Conservation (phyloP, 2,113 vertebrate species). For the Elephas maximus region DNA sequence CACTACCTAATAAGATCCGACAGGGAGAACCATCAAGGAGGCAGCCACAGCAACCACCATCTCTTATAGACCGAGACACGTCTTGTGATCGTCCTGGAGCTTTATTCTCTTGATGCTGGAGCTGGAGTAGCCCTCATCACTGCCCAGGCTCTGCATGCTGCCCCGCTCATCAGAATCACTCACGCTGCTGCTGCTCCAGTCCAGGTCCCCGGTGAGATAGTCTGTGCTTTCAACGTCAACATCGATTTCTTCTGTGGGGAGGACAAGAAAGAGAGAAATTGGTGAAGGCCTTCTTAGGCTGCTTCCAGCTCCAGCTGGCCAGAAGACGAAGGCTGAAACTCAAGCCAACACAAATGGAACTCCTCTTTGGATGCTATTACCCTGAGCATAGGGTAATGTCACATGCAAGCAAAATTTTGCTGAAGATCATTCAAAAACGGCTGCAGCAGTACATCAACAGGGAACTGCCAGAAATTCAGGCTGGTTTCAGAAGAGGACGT, state of each 20-base stretch:
- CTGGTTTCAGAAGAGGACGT: too few relatives aligned
- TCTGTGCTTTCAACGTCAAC: constrained; percentile 95
- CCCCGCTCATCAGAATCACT: constrained; percentile 96
- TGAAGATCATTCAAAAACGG: too few relatives aligned
- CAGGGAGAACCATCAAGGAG: constrained; percentile 19
- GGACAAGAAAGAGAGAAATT: not conserved
- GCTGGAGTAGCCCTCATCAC: constrained; percentile 97
- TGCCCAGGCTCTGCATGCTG: constrained; percentile 95
- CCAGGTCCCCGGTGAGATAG: constrained; percentile 94
- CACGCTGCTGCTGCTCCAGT: constrained; percentile 97
- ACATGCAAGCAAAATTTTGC: too few relatives aligned
- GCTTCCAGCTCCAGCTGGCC: not conserved
- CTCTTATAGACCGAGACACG: constrained; percentile 90
- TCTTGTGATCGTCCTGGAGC: constrained; percentile 89
- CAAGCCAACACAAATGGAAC: fast-evolving
- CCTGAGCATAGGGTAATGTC: not conserved
- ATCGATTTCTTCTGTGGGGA: constrained; percentile 91
- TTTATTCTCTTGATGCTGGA: constrained; percentile 91
- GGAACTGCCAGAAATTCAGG: too few relatives aligned
- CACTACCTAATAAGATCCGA: constrained; percentile 80
- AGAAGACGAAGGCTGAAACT: not conserved
- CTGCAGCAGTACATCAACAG: too few relatives aligned
- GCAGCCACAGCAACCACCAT: constrained; percentile 4
- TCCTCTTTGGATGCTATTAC: not conserved
- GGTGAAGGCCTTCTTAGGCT: not conserved